Base-by-base conservation (phyloP, 2,113 vertebrate species). In the Eudyptes chrysolophus region DNA sequence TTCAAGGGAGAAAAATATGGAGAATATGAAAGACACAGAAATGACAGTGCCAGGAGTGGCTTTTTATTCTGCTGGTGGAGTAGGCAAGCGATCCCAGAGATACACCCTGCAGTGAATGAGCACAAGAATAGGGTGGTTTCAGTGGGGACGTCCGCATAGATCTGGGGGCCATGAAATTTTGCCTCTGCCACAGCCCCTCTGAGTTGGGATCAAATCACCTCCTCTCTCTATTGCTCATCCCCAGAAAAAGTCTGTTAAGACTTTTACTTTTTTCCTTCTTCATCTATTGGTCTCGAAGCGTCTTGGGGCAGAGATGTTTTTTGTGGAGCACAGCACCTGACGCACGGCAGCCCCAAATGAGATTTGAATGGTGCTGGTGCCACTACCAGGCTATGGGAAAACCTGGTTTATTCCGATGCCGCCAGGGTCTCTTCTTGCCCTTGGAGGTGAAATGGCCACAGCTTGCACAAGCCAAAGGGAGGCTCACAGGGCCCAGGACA, bases 321-420 rank as follows among this genome's bases (percentile, higher is more conserved):
- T 44, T 54, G 55, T 17, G 19, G 40, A 27, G 25, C 26, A 0
- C 17, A 18, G 30, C 25, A 66, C 14, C 21, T n/a, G 65, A 4
- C 18, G 24, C 9, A 46, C 1, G 0, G 26, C 68, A 87, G 57
- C 21, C 40, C 40, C 75, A 36, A 0, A 0, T 5, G 52, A 65
- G 36, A 13, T 42, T 11, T 38, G 38, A 15, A 4, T 1, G 46
- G 68, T 51, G 57, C 26, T 76, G 61, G 17, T 64, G 70, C 24
- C 4, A 0, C 15, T 25, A 11, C 4, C 30, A 29, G n/a, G 15
- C 16, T 12, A 3, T 27, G 17, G 46, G 44, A 55, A 89, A 71
- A 3, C 6, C 19, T 29, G 34, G 4, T n/a, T 74, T 74, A 16
- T 13, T 77, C 71, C 52, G 54, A 11, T 48, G 32, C 5, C 5